Base-by-base conservation (phyloP, 2,113 vertebrate species). In the Salvelinus namaycush region DNA sequence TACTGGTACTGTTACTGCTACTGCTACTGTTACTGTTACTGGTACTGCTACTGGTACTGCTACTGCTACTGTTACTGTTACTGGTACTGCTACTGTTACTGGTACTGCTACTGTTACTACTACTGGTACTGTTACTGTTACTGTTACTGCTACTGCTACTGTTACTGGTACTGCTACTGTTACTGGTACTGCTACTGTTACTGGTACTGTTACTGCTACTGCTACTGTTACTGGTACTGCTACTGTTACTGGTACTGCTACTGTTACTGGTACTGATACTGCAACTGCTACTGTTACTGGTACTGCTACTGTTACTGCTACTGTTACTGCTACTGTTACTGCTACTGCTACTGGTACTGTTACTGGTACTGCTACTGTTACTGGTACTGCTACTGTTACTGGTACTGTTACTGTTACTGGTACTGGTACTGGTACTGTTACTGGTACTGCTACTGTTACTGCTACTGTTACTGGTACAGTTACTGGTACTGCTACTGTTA, bases 1-100 rank as follows among this genome's bases (percentile, higher is more conserved):
- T 9, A 8, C 26, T 26, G 97, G 91, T 99, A 99, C 91, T 97
- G 96, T 79, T 99, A 99, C 83, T 44, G 9, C 0, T 44, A 44
- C 34, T 34, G 34, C 1, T 34, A 34, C 16, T 57, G 22, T 1
- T 34, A 34, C 6, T 34, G 34, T 6, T 34, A 7, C 34, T 34
- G 1, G 34, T 34, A 34, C 9, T 44, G 39, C 0, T 39, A 39
- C 7, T 39, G 34, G 0, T 8, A 8, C 7, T 39, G 34, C 0
- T 2, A 39, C 34, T 39, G 34, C 0, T 8, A 39, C 34, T 39
- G 6, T 0, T 8, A 39, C 34, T 39, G 7, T 0, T 39, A 39
- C 34, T 34, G 34, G 1, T 34, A 34, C 31, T 34, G 5, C 0
- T 34, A 34, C 31, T 72, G 22, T n/a, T 72, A 54, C 69, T 71